Percentiles rank a stretch among this genome's conserved stretches.
Evolutionary conservation across 2,888 invertebrate genomes (phyloP).

Genomic region (Dexiosoma caninum): DNA sequence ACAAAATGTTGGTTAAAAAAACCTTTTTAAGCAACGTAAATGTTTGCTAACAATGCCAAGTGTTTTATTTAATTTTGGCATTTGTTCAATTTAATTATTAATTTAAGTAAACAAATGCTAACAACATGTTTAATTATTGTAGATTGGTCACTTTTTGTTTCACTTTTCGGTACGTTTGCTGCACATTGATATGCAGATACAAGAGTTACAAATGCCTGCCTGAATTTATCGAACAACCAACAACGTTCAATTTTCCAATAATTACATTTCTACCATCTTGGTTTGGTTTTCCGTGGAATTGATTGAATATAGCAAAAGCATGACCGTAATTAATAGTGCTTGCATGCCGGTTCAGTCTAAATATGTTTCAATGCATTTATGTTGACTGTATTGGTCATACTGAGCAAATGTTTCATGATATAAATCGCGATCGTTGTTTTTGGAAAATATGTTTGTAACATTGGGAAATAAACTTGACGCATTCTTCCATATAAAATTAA

Average conservation of each 20-base stretch:
- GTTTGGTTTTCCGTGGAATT: not conserved
- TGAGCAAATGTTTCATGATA: not conserved
- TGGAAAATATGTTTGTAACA: not conserved
- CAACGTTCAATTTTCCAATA: constrained; percentile 16
- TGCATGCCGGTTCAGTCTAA: not conserved
- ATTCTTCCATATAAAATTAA: too few species aligned
- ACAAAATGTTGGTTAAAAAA: too few species aligned
- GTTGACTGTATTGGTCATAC: not conserved
- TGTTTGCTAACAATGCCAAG: not conserved
- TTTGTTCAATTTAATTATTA: not conserved
- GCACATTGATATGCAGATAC: not conserved
- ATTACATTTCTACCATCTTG: constrained; percentile 29
- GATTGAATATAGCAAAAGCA: constrained; percentile 11
- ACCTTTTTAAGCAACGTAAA: not conserved
- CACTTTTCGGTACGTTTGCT: not conserved
- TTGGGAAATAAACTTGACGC: too few species aligned
- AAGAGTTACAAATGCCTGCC: not conserved
- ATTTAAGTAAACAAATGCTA: constrained; percentile 11
- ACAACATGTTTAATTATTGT: constrained; percentile 22
- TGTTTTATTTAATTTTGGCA: not conserved
- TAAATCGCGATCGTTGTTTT: not conserved
- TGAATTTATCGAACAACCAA: not conserved
- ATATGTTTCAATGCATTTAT: not conserved
- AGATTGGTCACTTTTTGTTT: too few species aligned
- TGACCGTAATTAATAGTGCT: not conserved